Percentiles rank a stretch among this genome's conserved stretches.
phyloP scores from a whole-genome alignment of 23 tunicate species.

The Ascidia mentula region DNA sequence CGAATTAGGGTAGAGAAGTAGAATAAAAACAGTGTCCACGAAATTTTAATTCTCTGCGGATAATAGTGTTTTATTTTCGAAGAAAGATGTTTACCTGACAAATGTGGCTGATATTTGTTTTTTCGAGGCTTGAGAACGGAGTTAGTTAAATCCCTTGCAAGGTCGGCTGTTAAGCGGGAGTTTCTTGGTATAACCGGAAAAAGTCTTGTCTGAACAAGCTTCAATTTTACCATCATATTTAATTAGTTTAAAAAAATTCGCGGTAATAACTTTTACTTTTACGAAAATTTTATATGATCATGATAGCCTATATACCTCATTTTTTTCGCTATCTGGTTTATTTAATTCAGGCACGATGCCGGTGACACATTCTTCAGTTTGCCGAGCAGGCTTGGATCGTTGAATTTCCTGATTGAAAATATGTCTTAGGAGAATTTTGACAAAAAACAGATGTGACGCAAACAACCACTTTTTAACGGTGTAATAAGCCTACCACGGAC shows the following conservation, averaged over 20 bases:
- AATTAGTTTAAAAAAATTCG: background rate
- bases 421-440: no score
- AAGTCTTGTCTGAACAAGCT: constrained; percentile 54
- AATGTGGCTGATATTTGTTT: constrained; percentile 74
- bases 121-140: constrained; percentile 53
- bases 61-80: no score
- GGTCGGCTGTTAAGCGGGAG: constrained; percentile 80
- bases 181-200: constrained; percentile 85
- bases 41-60: no score
- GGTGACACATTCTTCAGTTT: constrained; percentile 27
- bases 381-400: constrained; percentile 36
- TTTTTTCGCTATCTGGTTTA: constrained; percentile 26
- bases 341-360: constrained; percentile 93
- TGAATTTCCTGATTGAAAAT: constrained; percentile 50
- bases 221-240: background rate
- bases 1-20: no score
- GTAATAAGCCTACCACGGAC: no score
- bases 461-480: no score
- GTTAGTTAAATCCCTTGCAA: constrained; percentile 68
- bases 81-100: constrained; percentile 71
- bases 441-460: no score
- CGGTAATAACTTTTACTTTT: background rate
- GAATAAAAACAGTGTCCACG: no score
- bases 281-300: background rate
- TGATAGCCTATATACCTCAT: constrained; percentile 24